Conservation (phyloP, 2,888 invertebrate genomes). For the Willowsia nigromaculata region DNA sequence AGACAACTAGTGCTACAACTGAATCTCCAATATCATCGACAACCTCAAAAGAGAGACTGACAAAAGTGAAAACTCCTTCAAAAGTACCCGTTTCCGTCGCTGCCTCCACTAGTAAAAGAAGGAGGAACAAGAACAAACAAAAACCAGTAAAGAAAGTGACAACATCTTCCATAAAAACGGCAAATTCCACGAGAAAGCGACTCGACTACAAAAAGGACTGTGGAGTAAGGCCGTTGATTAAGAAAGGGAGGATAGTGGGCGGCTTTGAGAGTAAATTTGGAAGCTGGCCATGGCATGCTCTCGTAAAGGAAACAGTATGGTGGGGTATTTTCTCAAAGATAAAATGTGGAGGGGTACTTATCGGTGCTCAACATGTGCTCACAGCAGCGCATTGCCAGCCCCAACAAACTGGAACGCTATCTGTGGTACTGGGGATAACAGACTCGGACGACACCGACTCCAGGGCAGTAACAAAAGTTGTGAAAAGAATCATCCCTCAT, state of each 20-base stretch:
- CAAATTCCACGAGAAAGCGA: constrained; percentile 81
- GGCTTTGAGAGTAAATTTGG: constrained; percentile 87
- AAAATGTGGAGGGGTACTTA: constrained; percentile 95
- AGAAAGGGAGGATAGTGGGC: constrained; percentile 89
- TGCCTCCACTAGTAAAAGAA: not conserved
- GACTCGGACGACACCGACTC: constrained; percentile 59
- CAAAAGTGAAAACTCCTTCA: not conserved
- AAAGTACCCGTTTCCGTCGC: not conserved
- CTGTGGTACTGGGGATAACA: constrained; percentile 69
- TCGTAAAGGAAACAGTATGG: constrained; percentile 95
- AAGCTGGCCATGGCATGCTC: constrained; percentile 93
- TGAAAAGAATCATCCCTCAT: constrained; percentile 92
- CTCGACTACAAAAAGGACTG: constrained; percentile 85
- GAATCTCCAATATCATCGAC: not conserved
- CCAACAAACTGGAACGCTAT: constrained; percentile 66
- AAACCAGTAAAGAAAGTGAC: constrained; percentile 55
- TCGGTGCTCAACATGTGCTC: constrained; percentile 81
- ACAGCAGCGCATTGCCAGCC: constrained; percentile 68
- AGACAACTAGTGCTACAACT: not conserved
- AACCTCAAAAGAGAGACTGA: constrained; percentile 1
- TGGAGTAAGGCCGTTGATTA: constrained; percentile 89
- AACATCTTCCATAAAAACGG: constrained; percentile 22
- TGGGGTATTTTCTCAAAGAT: constrained; percentile 95
- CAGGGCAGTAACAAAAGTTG: constrained; percentile 87
- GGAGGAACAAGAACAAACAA: constrained; percentile 7